Conservation (phyloP, 2,113 vertebrate species). For the Muntiacus muntjak region DNA sequence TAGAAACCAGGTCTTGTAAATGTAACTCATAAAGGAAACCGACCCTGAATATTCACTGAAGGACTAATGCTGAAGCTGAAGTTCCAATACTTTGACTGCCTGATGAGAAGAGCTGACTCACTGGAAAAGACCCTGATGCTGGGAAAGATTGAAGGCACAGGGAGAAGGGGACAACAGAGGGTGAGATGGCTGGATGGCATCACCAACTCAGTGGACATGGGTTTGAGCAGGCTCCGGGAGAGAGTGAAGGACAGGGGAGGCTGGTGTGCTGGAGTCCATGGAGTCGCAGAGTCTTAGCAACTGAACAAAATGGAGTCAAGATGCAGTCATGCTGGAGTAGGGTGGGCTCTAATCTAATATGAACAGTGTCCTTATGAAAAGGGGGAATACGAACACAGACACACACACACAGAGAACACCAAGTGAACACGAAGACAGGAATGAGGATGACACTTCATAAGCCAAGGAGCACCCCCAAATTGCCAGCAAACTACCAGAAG, state of each 20-base stretch:
- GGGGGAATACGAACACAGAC: background rate
- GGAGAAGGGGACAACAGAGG: background rate
- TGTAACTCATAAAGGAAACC: background rate
- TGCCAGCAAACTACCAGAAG: background rate
- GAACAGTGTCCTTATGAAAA: background rate
- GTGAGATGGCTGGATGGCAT: background rate
- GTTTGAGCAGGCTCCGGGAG: background rate
- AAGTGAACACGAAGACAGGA: background rate
- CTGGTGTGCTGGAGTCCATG: background rate
- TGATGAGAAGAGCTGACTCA: background rate
- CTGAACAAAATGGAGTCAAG: background rate
- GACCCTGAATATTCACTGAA: background rate
- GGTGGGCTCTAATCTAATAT: background rate
- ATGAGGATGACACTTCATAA: background rate
- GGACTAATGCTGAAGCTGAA: background rate
- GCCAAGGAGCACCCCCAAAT: background rate
- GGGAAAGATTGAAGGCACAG: background rate
- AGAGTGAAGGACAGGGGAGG: background rate
- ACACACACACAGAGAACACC: background rate
- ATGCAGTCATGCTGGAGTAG: background rate
- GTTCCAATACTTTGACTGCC: background rate
- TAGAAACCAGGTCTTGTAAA: background rate
- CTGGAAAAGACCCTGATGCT: background rate
- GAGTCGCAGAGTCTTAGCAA: background rate
- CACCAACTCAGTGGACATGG: fast-evolving